Percentiles rank a stretch among this genome's conserved stretches.
phyloP scores from a whole-genome alignment of 1,140 invertebrate genomes.

The Trachelipus rathkii region DNA sequence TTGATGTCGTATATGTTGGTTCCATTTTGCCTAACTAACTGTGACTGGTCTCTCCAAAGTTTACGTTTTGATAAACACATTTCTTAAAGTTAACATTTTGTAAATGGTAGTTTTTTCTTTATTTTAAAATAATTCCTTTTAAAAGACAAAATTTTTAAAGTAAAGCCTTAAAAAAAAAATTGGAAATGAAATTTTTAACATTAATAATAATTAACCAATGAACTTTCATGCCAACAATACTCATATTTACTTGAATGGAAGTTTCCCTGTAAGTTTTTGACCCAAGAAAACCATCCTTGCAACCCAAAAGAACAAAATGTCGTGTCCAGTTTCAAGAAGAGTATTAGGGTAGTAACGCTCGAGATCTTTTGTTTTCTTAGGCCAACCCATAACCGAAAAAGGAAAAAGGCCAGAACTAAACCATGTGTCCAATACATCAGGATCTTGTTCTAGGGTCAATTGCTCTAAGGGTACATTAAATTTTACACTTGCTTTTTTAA shows the following conservation, averaged over 20 bases:
- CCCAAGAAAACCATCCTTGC: slow-evolving; percentile 98
- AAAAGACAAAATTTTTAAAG: too few species aligned
- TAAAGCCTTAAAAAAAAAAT: too few species aligned
- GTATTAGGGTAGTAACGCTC: slow-evolving; percentile 88
- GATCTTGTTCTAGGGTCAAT: slow-evolving; percentile 74
- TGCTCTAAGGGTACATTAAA: slow-evolving; percentile 67
- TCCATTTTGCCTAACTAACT: too few species aligned
- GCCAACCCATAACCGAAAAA: slow-evolving; percentile 97
- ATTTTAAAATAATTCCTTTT: too few species aligned
- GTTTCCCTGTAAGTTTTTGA: slow-evolving; percentile 77
- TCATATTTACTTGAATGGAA: slow-evolving; percentile 84
- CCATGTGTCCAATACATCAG: slow-evolving; percentile 98
- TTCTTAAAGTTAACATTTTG: too few species aligned
- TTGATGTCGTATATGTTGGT: too few species aligned
- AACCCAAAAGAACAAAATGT: slow-evolving; percentile 99
- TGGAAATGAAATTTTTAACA: too few species aligned
- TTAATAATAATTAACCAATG: too few species aligned
- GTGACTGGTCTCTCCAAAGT: too few species aligned
- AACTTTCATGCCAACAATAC: neutral
- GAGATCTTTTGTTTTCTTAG: slow-evolving; percentile 67
- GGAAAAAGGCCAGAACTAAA: slow-evolving; percentile 97
- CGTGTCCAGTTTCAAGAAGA: slow-evolving; percentile 94
- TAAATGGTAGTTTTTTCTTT: too few species aligned
- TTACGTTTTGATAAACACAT: too few species aligned
- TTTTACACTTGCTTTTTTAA: slow-evolving; percentile 72